Conservation (phyloP, 2,797 vertebrate genomes). For the Xenops minutus region DNA sequence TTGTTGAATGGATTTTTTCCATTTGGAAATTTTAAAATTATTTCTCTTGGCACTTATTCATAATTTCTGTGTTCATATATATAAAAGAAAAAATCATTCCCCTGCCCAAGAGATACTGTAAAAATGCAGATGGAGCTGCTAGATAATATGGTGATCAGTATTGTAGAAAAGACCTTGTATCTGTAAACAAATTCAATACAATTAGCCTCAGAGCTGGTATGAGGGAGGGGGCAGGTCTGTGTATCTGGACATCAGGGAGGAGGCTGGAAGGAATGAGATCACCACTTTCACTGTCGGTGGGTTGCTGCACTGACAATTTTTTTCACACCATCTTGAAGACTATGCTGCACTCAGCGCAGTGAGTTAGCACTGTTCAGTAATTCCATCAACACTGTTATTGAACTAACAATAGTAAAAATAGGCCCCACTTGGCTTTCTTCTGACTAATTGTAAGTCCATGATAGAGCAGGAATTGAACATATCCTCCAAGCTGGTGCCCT, state of each 20-base stretch:
- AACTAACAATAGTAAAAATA: slow-evolving; percentile 4
- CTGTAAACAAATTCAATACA: background rate
- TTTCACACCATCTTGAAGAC: background rate
- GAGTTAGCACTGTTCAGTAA: background rate
- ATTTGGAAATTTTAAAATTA: background rate
- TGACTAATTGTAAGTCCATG: background rate
- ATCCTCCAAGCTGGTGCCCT: background rate
- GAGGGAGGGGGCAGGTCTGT: background rate
- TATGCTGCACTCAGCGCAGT: background rate
- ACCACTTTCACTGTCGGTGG: background rate
- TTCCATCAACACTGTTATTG: background rate
- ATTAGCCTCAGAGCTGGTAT: background rate
- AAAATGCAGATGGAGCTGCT: background rate
- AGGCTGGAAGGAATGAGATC: background rate
- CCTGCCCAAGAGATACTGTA: background rate
- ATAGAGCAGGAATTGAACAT: background rate
- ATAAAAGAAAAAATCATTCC: rapidly evolving
- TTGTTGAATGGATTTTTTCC: background rate
- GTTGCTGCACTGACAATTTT: background rate
- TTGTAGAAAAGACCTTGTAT: background rate
- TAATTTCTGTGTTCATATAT: background rate
- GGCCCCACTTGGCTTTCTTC: background rate
- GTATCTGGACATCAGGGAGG: background rate
- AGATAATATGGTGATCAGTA: background rate
- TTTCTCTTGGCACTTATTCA: background rate